Evolutionary conservation across 2,888 invertebrate species (phyloP), one percentile per base, ranked within the genome.

Genomic region (Entomobrya proxima): DNA sequence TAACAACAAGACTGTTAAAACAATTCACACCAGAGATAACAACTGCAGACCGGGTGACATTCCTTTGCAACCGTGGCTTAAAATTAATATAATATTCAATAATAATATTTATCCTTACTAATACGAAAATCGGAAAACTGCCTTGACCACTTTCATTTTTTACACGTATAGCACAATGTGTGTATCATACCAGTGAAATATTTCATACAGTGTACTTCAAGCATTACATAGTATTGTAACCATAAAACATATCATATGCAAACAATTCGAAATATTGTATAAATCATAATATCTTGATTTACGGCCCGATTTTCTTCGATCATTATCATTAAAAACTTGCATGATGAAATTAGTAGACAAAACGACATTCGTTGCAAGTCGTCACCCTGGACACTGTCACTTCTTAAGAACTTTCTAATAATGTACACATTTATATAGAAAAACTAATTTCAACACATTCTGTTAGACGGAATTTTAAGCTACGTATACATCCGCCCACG

Each of bases 41-140:
- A 40, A 32, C 72, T 11, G n/a, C 72, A 50, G 47, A 72, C 72
- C 50, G 72, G 72, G 72, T 72, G 72, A 50, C 72, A 72, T 47
- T 69, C 24, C 21, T 69, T 44, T 11, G 44, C 69, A 40, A 40
- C 69, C 27, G 64, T 64, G 55, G 27, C 13, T 18, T 6, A 55
- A n/a, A 61, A 5, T 18, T 35, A 35, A 18, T 61, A 9, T 35
- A 18, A 55, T 6, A 11, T 18, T 18, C 18, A 35, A 13, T 32
- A 1, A 61, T 35, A 35, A 6, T 32, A 61, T 61, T 69, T 69
- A 44, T 24, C 24, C 32, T 64, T 1, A 44, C 24, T 50, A 27
- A 50, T 72, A 72, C 50, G 47, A 44, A 72, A 72, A 50, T 50
- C 44, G 30, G 21, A 72, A 72, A 40, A 32, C 40, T 24, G 21